Evolutionary conservation across 2,797 vertebrate species (phyloP).

Genomic region (Coilia nasus): DNA sequence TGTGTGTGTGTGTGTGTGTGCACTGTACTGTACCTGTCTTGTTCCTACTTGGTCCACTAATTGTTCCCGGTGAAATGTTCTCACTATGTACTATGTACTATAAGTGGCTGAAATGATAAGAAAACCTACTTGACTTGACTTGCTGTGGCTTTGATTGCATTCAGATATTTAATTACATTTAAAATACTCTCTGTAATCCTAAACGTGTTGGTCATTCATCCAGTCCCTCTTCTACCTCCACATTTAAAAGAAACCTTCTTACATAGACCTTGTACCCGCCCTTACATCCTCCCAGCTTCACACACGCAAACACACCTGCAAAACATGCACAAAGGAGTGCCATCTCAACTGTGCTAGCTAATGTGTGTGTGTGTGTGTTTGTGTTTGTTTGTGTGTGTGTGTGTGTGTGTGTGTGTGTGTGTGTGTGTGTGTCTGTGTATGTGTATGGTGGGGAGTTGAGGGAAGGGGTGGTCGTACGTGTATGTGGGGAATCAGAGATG

Average conservation of each 20-base stretch:
- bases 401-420: no score
- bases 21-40: no score
- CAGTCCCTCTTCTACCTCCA: not conserved
- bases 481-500: constrained; percentile 55
- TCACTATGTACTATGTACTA: no score
- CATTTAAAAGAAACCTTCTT: not conserved
- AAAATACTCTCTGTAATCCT: not conserved
- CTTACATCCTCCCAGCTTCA: not conserved
- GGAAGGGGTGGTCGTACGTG: constrained; percentile 47
- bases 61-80: no score
- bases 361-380: no score
- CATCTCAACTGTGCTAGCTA: not conserved
- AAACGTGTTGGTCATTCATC: not conserved
- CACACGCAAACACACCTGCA: not conserved
- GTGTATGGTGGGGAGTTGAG: constrained; percentile 31
- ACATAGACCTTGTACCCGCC: not conserved
- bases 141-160: not conserved
- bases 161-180: not conserved
- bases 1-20: no score
- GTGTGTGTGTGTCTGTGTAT: no score
- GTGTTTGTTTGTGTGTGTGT: no score
- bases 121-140: no score
- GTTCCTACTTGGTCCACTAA: no score
- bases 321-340: not conserved
- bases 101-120: no score